Evolutionary conservation across 2,888 invertebrate genomes (phyloP).

Genomic region (Matsumyia berberina): DNA sequence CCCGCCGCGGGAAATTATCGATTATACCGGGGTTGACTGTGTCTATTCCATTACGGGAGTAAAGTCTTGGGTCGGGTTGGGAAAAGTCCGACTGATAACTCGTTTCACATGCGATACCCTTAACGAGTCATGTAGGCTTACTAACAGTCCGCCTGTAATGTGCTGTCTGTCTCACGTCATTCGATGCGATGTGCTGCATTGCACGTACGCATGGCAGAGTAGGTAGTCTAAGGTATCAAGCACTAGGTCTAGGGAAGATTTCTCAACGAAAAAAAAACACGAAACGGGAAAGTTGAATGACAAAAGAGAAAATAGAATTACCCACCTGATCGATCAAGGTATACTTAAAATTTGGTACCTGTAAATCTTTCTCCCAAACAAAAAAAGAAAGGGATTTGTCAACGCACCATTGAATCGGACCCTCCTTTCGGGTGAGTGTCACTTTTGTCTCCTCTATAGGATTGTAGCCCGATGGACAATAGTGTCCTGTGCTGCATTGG

Average conservation of each 20-base stretch:
- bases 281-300: constrained; percentile 30
- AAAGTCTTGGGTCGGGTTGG: constrained; percentile 29
- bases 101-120: constrained; percentile 61
- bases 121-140: constrained; percentile 60
- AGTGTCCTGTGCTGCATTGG: constrained; percentile 38
- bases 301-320: neutral
- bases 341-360: constrained; percentile 30
- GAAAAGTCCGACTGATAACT: constrained; percentile 37
- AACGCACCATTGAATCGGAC: constrained; percentile 25
- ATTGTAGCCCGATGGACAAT: constrained; percentile 31
- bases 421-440: constrained; percentile 23
- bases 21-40: constrained; percentile 1
- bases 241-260: constrained; percentile 43
- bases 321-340: constrained; percentile 46
- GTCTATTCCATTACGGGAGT: constrained; percentile 1
- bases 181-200: constrained; percentile 34
- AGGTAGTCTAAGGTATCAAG: constrained; percentile 13
- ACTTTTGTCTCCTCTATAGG: constrained; percentile 35
- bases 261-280: constrained; percentile 20
- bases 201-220: constrained; percentile 52
- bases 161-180: constrained; percentile 14
- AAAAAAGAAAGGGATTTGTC: constrained; percentile 51
- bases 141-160: no score
- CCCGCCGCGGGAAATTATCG: constrained; percentile 53
- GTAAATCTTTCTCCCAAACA: constrained; percentile 15